Evolutionary conservation across 2,113 vertebrate genomes (phyloP), one percentile per base, ranked within the genome.

Genomic region (Arizona elegans): DNA sequence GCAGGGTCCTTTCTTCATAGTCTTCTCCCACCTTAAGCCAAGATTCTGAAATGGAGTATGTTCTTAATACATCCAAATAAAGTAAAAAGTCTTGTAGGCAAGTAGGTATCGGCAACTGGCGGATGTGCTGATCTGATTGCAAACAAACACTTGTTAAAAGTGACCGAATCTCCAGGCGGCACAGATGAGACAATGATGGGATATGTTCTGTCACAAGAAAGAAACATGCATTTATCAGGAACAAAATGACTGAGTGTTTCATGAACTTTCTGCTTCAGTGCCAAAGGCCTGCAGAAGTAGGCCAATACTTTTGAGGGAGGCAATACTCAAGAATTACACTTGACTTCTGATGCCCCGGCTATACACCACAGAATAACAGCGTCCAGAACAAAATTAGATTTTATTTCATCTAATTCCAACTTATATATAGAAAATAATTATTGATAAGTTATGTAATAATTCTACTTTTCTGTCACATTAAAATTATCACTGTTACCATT

Each of bases 21-120:
- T 92, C 21, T 43, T 96, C 93, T 52, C 59, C 55, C 87, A 86
- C 93, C 59, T 62, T 88, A 65, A 93, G 75, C 91, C 93, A 92
- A 3, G n/a, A 90, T 17, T 93, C 89, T 0, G 95, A 95, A 92
- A 97, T 0, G 0, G 87, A 23, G 1, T 93, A 93, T 93, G 10
- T 94, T 62, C 92, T 94, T 92, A 98, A 94, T 8, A 98, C 95
- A 0, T 98, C 97, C 2, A 95, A 75, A 93, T 98, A 98, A 15
- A 98, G 97, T 70, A 98, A 97, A 90, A 97, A 98, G 50, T 97
- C 96, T 88, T 98, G 98, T 6, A 98, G 97, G 92, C 97, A 98
- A 89, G 94, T 92, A 0, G 98, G 98, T 95, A 98, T 62, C 0
- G 97, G 97, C 88, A 98, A 17, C 1, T 96, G 97, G 81, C 88